phyloP scores from a whole-genome alignment of 1,140 invertebrate species.

The Laupala kohalensis region DNA sequence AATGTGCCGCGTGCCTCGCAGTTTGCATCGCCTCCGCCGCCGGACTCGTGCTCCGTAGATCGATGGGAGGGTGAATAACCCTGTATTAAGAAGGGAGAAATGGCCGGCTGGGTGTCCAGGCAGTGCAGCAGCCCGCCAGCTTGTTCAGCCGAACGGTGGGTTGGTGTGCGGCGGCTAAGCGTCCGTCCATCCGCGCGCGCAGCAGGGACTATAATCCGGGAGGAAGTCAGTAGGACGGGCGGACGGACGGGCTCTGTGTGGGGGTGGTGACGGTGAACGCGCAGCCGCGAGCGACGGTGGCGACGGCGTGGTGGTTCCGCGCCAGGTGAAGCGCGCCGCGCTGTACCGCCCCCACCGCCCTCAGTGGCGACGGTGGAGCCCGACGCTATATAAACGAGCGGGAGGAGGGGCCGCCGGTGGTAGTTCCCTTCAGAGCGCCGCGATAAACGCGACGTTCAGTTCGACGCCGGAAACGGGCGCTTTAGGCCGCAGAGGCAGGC shows the following conservation, averaged over 20 bases:
- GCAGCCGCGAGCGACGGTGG: neutral
- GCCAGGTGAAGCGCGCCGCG: neutral
- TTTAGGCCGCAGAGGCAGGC: neutral
- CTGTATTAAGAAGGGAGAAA: neutral
- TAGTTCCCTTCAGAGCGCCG: neutral
- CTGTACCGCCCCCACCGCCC: neutral
- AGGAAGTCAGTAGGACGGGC: neutral
- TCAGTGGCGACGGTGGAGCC: neutral
- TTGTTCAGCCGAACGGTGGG: too few species aligned
- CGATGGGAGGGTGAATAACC: neutral
- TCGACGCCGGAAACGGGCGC: neutral
- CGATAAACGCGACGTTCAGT: neutral
- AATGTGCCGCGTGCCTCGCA: neutral
- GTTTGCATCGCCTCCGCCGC: neutral
- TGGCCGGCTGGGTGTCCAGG: neutral
- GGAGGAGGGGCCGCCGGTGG: neutral
- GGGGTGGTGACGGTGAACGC: too few species aligned
- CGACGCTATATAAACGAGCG: slow-evolving; percentile 1
- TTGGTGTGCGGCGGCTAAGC: too few species aligned
- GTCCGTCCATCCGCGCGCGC: too few species aligned
- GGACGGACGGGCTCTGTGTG: too few species aligned
- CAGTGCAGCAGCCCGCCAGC: too few species aligned
- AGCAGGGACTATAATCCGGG: neutral
- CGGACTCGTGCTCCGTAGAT: neutral
- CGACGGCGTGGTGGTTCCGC: neutral